phyloP scores from a whole-genome alignment of 1,140 invertebrate species.

The Artemia franciscana region DNA sequence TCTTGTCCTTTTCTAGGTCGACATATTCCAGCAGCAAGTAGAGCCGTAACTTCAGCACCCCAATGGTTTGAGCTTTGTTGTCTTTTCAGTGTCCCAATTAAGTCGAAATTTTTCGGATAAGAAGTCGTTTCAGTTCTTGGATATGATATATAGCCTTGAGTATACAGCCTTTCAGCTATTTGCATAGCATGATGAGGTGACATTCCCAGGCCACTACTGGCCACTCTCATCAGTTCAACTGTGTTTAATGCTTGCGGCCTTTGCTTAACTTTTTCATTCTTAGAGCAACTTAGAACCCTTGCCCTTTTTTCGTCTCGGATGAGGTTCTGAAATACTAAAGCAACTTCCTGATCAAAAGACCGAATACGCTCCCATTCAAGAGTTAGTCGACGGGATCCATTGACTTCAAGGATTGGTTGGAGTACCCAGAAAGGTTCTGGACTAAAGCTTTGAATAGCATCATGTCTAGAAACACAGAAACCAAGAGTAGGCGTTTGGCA shows the following conservation, averaged over 20 bases:
- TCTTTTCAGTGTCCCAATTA: constrained; percentile 41
- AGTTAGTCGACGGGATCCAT: constrained; percentile 23
- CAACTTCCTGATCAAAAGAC: constrained; percentile 86
- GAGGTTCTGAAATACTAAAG: constrained; percentile 60
- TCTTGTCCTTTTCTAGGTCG: constrained; percentile 74
- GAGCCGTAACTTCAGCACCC: constrained; percentile 42
- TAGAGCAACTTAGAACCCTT: constrained; percentile 41
- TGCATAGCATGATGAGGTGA: constrained; percentile 91
- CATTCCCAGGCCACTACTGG: constrained; percentile 78
- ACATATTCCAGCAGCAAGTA: constrained; percentile 29
- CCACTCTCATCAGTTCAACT: constrained; percentile 83
- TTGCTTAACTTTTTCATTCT: constrained; percentile 57
- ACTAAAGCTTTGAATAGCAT: constrained; percentile 94
- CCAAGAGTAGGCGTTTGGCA: constrained; percentile 99
- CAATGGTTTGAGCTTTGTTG: constrained; percentile 47
- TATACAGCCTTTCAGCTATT: constrained; percentile 75
- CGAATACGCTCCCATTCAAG: constrained; percentile 73
- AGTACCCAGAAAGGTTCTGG: constrained; percentile 91
- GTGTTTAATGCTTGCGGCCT: constrained; percentile 83
- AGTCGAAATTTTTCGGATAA: constrained; percentile 86
- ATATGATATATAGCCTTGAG: constrained; percentile 83
- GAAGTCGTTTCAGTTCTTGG: constrained; percentile 88
- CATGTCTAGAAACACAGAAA: constrained; percentile 95
- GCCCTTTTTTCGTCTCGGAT: constrained; percentile 59
- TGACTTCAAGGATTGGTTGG: constrained; percentile 20